phyloP scores from a whole-genome alignment of 2,113 vertebrate species.

The human (Homo sapiens) region DNA sequence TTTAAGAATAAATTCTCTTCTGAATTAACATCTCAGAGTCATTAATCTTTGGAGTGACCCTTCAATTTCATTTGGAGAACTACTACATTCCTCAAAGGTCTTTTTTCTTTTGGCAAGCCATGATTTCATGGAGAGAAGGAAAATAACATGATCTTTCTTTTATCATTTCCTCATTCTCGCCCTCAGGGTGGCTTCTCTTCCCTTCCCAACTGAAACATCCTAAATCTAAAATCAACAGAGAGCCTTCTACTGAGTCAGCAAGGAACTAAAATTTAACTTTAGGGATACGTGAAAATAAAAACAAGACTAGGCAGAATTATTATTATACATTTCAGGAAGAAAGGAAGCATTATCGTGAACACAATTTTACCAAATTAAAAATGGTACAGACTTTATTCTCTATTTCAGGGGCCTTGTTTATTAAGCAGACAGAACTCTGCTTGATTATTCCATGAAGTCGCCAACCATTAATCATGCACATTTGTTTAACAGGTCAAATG shows the following conservation, averaged over 20 bases:
- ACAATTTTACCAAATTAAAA: not conserved
- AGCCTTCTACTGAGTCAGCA: not conserved
- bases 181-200: conserved; percentile 46
- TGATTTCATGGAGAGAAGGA: conserved; percentile 42
- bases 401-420: not conserved
- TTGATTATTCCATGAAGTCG: not conserved
- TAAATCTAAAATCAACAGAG: conserved; percentile 31
- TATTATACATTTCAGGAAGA: not conserved
- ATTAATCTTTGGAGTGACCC: conserved; percentile 71
- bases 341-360: not conserved
- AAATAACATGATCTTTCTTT: conserved; percentile 34
- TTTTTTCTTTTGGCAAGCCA: conserved; percentile 54
- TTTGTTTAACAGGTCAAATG: not conserved
- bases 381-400: not conserved
- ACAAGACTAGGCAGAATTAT: not conserved
- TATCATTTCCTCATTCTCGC: not conserved
- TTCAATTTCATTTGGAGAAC: conserved; percentile 62
- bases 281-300: not conserved
- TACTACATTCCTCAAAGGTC: conserved; percentile 57
- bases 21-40: conserved; percentile 76
- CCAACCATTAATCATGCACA: not conserved
- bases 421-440: not conserved
- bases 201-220: not conserved
- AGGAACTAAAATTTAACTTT: not conserved
- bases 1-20: conserved; percentile 75